These are phyloP conservation scores for Discoglossus pictus DNA, from an alignment of 2,797 vertebrate species.

Conservation along the genomic window DNA sequence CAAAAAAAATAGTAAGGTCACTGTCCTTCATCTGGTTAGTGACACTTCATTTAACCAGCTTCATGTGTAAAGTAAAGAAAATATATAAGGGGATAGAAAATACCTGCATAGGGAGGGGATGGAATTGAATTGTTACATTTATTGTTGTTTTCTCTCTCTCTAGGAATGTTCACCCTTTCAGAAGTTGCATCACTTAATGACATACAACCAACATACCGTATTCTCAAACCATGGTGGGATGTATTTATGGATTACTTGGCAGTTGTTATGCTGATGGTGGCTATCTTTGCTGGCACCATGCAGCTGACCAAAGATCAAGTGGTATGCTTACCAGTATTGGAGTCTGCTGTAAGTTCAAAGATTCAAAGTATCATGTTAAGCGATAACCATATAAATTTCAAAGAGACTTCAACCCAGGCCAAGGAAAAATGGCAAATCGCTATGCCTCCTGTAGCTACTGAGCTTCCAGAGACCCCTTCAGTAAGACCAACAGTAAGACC, in stretches of 20 bases:
- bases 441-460: conserved; percentile 55
- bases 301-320: conserved; percentile 98
- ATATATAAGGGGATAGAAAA: too few relatives aligned
- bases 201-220: conserved; percentile 96
- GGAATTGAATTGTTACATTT: background rate
- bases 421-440: conserved; percentile 65
- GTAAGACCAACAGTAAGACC: conserved; percentile 62
- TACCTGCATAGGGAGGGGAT: too few relatives aligned
- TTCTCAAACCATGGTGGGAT: conserved; percentile 99
- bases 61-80: too few relatives aligned
- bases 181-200: conserved; percentile 98
- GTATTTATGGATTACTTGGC: conserved; percentile 99
- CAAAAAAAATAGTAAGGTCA: too few relatives aligned
- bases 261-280: conserved; percentile 97
- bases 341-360: conserved; percentile 74
- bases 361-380: conserved; percentile 51
- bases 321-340: conserved; percentile 93
- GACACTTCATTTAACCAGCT: too few relatives aligned
- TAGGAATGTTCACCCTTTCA: conserved; percentile 99
- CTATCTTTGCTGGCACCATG: conserved; percentile 98
- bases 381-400: conserved; percentile 63
- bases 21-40: too few relatives aligned
- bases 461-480: conserved; percentile 61
- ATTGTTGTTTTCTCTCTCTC: conserved; percentile 58
- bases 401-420: conserved; percentile 67